Conservation (phyloP, 2,888 invertebrate genomes). For the Drosophila macrospina region DNA sequence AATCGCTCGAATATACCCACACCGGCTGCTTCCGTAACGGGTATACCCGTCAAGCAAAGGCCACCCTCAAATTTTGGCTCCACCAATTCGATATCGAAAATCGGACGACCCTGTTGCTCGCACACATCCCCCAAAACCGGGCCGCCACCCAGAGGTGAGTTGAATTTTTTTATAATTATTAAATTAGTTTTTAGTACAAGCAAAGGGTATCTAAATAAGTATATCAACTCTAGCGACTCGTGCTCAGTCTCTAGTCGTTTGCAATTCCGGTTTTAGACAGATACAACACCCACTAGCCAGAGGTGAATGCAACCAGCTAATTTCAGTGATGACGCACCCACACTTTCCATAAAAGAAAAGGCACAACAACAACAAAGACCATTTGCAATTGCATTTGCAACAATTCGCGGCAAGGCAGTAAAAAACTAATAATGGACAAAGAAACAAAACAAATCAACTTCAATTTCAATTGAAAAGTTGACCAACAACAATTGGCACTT, state of each 20-base stretch:
- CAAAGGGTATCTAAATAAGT: no score
- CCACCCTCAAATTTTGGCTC: constrained; percentile 76
- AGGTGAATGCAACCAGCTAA: constrained; percentile 55
- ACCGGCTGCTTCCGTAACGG: constrained; percentile 74
- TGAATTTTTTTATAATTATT: background rate
- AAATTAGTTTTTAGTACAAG: background rate
- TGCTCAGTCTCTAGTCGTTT: constrained; percentile 27
- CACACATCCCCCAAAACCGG: constrained; percentile 81
- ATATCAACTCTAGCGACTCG: background rate
- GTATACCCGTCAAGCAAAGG: constrained; percentile 69
- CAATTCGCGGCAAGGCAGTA: background rate
- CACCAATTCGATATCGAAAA: constrained; percentile 77
- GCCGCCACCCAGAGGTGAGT: constrained; percentile 82
- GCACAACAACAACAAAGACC: constrained; percentile 8
- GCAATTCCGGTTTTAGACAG: constrained; percentile 52
- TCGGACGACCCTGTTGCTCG: constrained; percentile 80
- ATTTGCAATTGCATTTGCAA: constrained; percentile 35
- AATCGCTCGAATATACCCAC: constrained; percentile 71
- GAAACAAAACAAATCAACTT: constrained; percentile 16
- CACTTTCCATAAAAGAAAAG: constrained; percentile 30
- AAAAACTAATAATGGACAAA: background rate
- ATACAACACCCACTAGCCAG: constrained; percentile 51
- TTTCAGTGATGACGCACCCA: constrained; percentile 55
- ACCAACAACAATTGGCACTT: constrained; percentile 57
- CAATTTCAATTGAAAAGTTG: constrained; percentile 49